Evolutionary conservation across 2,888 invertebrate genomes (phyloP), one percentile per base, ranked within the genome.

Genomic region (Phaedon cochleariae): DNA sequence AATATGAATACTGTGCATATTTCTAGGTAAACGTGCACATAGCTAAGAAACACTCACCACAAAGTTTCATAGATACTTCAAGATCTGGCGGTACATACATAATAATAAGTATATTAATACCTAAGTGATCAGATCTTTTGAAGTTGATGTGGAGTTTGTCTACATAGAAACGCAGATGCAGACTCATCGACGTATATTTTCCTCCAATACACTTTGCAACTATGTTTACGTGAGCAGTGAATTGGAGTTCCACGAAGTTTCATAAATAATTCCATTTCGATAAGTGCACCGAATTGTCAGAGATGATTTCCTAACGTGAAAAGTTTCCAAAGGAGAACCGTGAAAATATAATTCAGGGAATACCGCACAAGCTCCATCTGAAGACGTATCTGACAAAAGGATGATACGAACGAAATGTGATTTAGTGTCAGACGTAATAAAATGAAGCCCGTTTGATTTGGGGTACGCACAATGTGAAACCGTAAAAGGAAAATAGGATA

Each of bases 341-440:
- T 37, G 64, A 63, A 64, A 64, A 64, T 64, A 51, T 59, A 60
- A 60, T 64, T 64, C 49, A 37, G 37, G 12, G 21, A 26, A 55
- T 60, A 34, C 63, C 26, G 34, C 45, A 52, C 63, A 52, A 45
- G 63, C 20, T 52, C 37, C 49, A 17, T 37, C 51, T 29, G 52
- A 58, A 54, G 34, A 37, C 34, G 54, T 53, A 26, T 41, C 52
- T 48, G 65, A 51, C 59, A 51, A 59, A 18, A 41, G 62, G 62
- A 59, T 62, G 65, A 62, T 64, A 46, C 37, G 68, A 48, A 61
- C 60, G 57, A 61, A 67, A 58, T 64, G 64, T 67, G 67, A 64
- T 64, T 67, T 67, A 64, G 59, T 59, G 68, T 63, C 63, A 59
- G 61, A 63, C 17, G 59, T 67, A 67, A 67, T 67, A 67, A 67